phyloP scores from a whole-genome alignment of 2,797 vertebrate species.

The Phataginus tricuspis region DNA sequence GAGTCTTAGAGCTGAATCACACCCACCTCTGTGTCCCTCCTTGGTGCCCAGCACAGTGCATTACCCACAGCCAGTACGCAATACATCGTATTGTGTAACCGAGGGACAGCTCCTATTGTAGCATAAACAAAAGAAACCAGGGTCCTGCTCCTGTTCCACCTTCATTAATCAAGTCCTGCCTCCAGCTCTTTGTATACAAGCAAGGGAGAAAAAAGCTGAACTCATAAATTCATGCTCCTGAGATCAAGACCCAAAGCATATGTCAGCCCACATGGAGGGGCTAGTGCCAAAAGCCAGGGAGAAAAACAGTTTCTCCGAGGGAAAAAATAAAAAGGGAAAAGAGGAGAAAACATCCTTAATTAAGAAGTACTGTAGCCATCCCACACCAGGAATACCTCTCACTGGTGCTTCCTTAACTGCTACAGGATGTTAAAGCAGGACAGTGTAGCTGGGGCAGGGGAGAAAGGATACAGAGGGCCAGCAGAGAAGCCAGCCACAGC shows the following conservation, averaged over 20 bases:
- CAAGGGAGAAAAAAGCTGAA: slow-evolving; percentile 68
- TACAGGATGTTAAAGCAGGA: neutral
- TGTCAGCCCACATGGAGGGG: slow-evolving; percentile 45
- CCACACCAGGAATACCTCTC: neutral
- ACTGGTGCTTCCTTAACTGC: neutral
- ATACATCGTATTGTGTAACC: neutral
- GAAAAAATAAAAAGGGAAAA: neutral
- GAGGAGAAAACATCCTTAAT: neutral
- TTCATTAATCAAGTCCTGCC: slow-evolving; percentile 75
- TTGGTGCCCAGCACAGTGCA: neutral
- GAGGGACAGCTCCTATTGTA: neutral
- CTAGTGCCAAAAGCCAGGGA: slow-evolving; percentile 35
- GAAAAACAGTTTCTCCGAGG: slow-evolving; percentile 53
- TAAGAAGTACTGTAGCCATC: neutral
- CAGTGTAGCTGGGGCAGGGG: neutral
- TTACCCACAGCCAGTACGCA: neutral
- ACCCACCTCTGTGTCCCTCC: neutral
- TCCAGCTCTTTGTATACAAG: slow-evolving; percentile 64
- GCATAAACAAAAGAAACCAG: slow-evolving; percentile 29
- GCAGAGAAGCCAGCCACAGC: neutral
- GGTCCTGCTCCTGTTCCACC: neutral
- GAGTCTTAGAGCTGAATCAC: neutral
- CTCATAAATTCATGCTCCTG: slow-evolving; percentile 67
- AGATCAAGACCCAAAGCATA: slow-evolving; percentile 72
- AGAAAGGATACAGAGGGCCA: neutral